Percentiles rank a stretch among this genome's conserved stretches.
These are phyloP conservation scores for Sebastiscus tertius DNA, from an alignment of 2,797 vertebrate genomes.

Conservation along the genomic window DNA sequence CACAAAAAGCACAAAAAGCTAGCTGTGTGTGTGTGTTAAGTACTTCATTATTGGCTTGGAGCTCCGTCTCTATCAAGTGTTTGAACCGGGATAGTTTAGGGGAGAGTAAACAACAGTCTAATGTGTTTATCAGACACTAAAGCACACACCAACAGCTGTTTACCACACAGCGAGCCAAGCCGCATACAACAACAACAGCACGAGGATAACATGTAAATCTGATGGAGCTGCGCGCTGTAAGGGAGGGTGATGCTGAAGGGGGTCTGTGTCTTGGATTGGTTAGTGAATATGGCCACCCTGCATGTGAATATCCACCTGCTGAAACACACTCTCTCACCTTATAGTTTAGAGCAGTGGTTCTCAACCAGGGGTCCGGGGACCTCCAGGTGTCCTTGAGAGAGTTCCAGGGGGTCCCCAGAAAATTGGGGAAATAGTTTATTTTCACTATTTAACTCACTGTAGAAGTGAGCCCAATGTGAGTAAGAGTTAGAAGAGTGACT, in stretches of 20 bases:
- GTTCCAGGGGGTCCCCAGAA: neutral
- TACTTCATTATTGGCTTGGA: conserved; percentile 53
- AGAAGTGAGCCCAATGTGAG: neutral
- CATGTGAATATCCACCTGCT: conserved; percentile 17
- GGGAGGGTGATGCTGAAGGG: conserved; percentile 25
- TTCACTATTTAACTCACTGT: neutral
- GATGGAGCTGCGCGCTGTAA: neutral
- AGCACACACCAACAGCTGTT: conserved; percentile 72
- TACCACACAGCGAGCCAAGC: conserved; percentile 59
- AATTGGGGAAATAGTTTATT: neutral
- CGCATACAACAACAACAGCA: conserved; percentile 60
- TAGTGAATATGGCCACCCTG: conserved; percentile 9
- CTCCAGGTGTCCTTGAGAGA: no score
- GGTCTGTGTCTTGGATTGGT: neutral
- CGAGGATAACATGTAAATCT: conserved; percentile 38
- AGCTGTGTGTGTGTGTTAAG: neutral
- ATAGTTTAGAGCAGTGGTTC: no score
- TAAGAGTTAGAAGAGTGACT: neutral
- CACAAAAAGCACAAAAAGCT: neutral
- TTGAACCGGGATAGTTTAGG: conserved; percentile 69
- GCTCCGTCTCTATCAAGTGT: conserved; percentile 52
- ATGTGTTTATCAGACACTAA: conserved; percentile 75
- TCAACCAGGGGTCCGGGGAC: no score
- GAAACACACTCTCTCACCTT: neutral
- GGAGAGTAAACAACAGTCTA: conserved; percentile 73